Evolutionary conservation across 2,888 invertebrate species (phyloP), one percentile per base, ranked within the genome.

Genomic region (Oscheius sp.): DNA sequence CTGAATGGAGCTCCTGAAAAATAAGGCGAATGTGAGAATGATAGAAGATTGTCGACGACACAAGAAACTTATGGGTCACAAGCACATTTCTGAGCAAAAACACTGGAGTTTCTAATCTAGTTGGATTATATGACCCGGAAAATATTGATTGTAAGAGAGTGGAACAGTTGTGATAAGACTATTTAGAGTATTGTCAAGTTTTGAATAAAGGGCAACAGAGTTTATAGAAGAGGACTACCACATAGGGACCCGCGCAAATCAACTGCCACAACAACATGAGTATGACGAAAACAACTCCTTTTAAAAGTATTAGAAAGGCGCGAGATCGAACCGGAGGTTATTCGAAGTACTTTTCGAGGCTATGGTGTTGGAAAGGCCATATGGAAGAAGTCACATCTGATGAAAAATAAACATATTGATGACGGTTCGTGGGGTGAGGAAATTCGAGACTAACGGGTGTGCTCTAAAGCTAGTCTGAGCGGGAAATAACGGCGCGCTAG

Each of bases 1-100:
- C 48, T 63, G n/a, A 50, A 29, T n/a, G n/a, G 47, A 32, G 7
- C 21, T 48, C n/a, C 63, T 63, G 29, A 63, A 63, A 63, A 58
- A 21, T 5, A 58, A 58, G 11, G 2, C 11, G 2, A 58, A 21
- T 58, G 32, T 58, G 29, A 4, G 58, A 5, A 58, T 29, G 29
- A 7, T 7, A 53, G 11, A 53, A 53, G n/a, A 4, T 53, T 21
- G n/a, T 21, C 53, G 21, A 53, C n/a, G 29, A 53, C 53, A 13
- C 29, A 21, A 53, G n/a, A 11, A 29, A 13, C n/a, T 21, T 32
- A 2, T 57, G 57, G 13, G 10, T 29, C 33, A 32, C 57, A 29
- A 21, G 2, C 29, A 57, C 10, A 29, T 57, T 57, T 29, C 29
- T 57, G 29, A 32, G 10, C n/a, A 7, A 29, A 21, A 2, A 29